These are phyloP conservation scores for Naso thynnoides DNA, from an alignment of 2,797 vertebrate species.

Conservation along the genomic window DNA sequence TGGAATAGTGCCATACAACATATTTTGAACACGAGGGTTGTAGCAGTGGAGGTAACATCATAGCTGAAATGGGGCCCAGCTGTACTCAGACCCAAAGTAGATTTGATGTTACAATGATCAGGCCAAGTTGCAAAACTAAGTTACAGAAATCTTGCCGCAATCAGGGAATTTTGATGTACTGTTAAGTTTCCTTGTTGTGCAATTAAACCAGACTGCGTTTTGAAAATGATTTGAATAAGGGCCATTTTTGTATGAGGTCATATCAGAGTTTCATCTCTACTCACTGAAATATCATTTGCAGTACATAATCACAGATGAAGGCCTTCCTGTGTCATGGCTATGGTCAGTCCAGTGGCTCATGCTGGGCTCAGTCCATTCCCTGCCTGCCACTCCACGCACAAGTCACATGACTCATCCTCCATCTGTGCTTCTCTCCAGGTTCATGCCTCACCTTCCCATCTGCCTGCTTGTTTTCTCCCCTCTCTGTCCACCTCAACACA, in stretches of 20 bases:
- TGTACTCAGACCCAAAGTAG: slow-evolving; percentile 18
- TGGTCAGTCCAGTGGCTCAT: slow-evolving; percentile 39
- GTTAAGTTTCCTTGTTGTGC: slow-evolving; percentile 36
- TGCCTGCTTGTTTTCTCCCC: slow-evolving; percentile 48
- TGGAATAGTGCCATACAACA: slow-evolving; percentile 62
- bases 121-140: slow-evolving; percentile 30
- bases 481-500: slow-evolving; percentile 49
- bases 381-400: slow-evolving; percentile 62
- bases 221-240: slow-evolving; percentile 16
- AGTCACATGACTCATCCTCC: slow-evolving; percentile 76
- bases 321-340: slow-evolving; percentile 26
- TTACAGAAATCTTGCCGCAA: slow-evolving; percentile 39
- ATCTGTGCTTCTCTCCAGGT: slow-evolving; percentile 81
- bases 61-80: slow-evolving; percentile 45
- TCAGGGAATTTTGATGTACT: slow-evolving; percentile 54
- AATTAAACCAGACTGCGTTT: slow-evolving; percentile 41
- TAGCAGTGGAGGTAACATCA: slow-evolving; percentile 20
- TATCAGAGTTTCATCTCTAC: background rate
- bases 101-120: slow-evolving; percentile 48
- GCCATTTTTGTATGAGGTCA: slow-evolving; percentile 32
- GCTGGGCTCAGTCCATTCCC: slow-evolving; percentile 50
- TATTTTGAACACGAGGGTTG: slow-evolving; percentile 48
- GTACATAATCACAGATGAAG: slow-evolving; percentile 28
- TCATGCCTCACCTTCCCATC: slow-evolving; percentile 74
- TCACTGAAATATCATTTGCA: background rate